phyloP scores from a whole-genome alignment of 1,140 invertebrate genomes.

The Ganaspis sp. region DNA sequence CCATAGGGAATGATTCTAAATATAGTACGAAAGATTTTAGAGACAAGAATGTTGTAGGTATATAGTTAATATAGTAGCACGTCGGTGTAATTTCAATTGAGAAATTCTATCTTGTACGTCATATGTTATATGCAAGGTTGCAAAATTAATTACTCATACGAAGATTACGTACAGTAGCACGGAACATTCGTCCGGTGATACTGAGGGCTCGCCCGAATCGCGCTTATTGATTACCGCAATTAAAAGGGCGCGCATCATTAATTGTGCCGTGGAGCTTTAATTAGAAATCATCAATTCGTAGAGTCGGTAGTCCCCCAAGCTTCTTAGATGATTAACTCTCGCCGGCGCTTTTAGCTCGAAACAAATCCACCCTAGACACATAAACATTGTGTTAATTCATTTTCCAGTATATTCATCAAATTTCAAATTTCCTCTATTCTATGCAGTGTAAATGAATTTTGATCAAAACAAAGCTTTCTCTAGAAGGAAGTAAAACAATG shows the following conservation, averaged over 20 bases:
- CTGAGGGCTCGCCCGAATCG: conserved; percentile 47
- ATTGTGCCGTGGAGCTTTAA: conserved; percentile 70
- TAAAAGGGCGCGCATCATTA: conserved; percentile 72
- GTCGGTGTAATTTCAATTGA: conserved; percentile 59
- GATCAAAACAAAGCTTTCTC: no score
- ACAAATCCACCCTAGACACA: conserved; percentile 52
- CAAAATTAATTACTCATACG: conserved; percentile 48
- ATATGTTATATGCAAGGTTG: conserved; percentile 4
- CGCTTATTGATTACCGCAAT: conserved; percentile 72
- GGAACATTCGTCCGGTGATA: conserved; percentile 71
- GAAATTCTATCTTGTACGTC: conserved; percentile 50
- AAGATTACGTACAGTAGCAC: conserved; percentile 67
- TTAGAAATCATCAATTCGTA: conserved; percentile 73
- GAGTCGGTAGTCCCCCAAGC: conserved; percentile 36
- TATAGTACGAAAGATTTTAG: no score
- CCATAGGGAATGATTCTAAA: no score
- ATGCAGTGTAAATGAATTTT: no score
- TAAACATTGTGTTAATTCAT: conserved; percentile 51
- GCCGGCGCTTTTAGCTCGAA: conserved; percentile 46
- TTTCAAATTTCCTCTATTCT: background rate
- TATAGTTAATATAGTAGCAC: no score
- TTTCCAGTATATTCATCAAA: background rate
- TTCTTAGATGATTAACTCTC: conserved; percentile 59
- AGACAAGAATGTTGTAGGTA: no score
- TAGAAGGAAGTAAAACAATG: no score